These are phyloP conservation scores for Sanderia malayensis DNA, from an alignment of 30 jellyfish, hydroid and myxozoan genomes.

Conservation along the genomic window DNA sequence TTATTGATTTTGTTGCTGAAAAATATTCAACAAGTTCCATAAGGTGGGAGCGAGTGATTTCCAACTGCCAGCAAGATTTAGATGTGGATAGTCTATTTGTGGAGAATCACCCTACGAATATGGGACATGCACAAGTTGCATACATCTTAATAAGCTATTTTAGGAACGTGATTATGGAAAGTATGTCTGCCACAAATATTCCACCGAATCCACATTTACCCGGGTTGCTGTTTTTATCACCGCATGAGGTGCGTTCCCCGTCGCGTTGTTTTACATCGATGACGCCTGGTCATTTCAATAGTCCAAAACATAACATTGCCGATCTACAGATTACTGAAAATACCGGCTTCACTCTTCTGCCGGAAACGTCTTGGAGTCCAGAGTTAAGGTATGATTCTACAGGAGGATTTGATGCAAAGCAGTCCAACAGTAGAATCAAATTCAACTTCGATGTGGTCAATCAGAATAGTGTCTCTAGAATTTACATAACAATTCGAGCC, in stretches of 20 bases:
- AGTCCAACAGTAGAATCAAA: constrained; percentile 13
- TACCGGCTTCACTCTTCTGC: constrained; percentile 50
- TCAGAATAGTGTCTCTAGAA: constrained; percentile 11
- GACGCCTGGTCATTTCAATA: constrained; percentile 53
- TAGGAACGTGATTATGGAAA: constrained; percentile 19
- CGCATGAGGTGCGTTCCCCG: constrained; percentile 2
- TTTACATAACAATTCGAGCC: constrained; percentile 54
- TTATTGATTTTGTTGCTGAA: constrained; percentile 42
- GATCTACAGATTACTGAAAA: constrained; percentile 31
- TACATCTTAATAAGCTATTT: constrained; percentile 50
- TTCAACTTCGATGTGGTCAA: constrained; percentile 34
- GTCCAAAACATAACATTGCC: constrained; percentile 53
- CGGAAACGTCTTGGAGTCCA: constrained; percentile 55
- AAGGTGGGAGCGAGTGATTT: constrained; percentile 44
- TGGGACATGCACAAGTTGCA: constrained; percentile 94
- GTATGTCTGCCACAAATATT: neutral
- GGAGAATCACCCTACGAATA: constrained; percentile 79
- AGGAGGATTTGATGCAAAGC: constrained; percentile 67
- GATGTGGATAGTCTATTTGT: constrained; percentile 24
- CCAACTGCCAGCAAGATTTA: constrained; percentile 5
- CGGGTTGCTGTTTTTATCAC: constrained; percentile 33
- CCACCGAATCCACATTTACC: constrained; percentile 22
- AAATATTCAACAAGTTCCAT: constrained; percentile 42
- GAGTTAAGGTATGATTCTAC: constrained; percentile 68
- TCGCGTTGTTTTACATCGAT: constrained; percentile 74